Conservation (phyloP, 2,113 vertebrate genomes). For the Castor canadensis region DNA sequence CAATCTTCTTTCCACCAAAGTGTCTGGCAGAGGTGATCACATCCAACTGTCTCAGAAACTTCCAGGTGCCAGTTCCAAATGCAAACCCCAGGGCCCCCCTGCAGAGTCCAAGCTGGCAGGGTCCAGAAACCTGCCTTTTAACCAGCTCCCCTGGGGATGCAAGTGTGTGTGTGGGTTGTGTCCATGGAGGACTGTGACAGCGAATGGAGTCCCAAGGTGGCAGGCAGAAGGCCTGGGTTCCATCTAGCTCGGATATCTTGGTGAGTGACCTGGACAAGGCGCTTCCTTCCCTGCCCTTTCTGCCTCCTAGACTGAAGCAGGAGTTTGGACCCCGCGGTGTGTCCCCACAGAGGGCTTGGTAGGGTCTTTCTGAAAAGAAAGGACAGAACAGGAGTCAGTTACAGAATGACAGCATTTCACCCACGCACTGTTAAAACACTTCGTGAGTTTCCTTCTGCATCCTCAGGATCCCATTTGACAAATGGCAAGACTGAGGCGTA, state of each 20-base stretch:
- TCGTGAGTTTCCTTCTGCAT: not conserved
- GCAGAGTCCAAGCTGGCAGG: not conserved
- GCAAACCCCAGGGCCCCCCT: not conserved
- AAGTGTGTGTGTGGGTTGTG: rapidly evolving
- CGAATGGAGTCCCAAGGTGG: not conserved
- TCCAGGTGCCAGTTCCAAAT: not conserved
- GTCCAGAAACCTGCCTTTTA: not conserved
- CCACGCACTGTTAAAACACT: too few species aligned
- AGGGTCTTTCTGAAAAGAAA: too few species aligned
- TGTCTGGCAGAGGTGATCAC: not conserved
- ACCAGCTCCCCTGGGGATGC: not conserved
- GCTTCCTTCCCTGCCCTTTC: not conserved
- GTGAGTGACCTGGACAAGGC: not conserved
- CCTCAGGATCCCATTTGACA: conserved; percentile 46
- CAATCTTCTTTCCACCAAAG: not conserved
- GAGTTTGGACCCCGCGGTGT: too few species aligned
- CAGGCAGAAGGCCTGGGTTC: not conserved
- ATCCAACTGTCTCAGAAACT: not conserved
- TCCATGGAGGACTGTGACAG: not conserved
- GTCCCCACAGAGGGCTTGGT: too few species aligned
- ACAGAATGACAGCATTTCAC: too few species aligned
- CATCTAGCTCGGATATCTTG: not conserved
- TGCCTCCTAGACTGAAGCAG: not conserved
- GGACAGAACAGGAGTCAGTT: too few species aligned
- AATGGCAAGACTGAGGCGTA: conserved; percentile 1